Conservation (phyloP, 2,113 vertebrate genomes). For the Terrapene triunguis region DNA sequence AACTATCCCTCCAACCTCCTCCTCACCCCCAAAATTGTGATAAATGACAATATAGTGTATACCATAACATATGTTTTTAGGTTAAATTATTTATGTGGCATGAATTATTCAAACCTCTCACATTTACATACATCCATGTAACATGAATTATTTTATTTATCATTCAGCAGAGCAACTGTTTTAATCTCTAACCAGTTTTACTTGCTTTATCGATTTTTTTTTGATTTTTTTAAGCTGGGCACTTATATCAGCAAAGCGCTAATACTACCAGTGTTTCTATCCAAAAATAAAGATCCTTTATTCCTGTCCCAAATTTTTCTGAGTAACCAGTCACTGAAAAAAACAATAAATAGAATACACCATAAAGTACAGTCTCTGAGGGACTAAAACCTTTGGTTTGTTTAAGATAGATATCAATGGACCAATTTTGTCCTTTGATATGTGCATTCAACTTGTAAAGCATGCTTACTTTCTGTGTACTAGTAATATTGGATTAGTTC, state of each 20-base stretch:
- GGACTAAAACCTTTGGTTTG: slow-evolving; percentile 28
- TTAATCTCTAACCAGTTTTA: neutral
- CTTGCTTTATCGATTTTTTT: neutral
- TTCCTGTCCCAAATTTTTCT: neutral
- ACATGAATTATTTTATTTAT: neutral
- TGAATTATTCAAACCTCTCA: neutral
- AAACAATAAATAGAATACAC: slow-evolving; percentile 33
- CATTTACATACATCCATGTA: neutral
- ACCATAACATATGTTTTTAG: neutral
- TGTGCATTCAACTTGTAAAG: slow-evolving; percentile 26
- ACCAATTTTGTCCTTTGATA: slow-evolving; percentile 58
- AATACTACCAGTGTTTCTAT: neutral
- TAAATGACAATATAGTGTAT: neutral
- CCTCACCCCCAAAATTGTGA: neutral
- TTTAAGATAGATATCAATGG: slow-evolving; percentile 55
- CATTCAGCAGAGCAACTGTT: neutral
- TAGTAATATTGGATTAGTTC: slow-evolving; percentile 50
- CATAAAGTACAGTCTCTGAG: slow-evolving; percentile 14
- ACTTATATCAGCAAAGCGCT: neutral
- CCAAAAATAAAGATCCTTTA: neutral
- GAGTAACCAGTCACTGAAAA: slow-evolving; percentile 16
- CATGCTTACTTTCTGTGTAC: slow-evolving; percentile 41
- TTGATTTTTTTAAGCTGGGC: neutral
- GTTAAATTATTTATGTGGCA: neutral
- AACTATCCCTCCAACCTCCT: neutral